Evolutionary conservation across 2,797 vertebrate species (phyloP), one percentile per base, ranked within the genome.

Genomic region (Ctenochaetus hawaiiensis): DNA sequence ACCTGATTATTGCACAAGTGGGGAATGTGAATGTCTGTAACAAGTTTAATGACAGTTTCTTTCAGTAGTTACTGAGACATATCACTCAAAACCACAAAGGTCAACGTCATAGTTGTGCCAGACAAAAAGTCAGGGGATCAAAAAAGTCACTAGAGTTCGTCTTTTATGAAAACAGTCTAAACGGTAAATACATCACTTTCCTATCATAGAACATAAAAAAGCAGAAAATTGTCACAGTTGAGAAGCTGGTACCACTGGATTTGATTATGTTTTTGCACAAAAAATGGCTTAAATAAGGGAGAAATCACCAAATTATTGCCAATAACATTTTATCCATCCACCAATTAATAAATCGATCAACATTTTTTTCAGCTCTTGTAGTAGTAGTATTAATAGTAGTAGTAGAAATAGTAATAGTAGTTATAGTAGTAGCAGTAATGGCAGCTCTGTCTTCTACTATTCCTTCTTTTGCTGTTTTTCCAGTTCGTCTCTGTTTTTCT

Each of bases 381-480:
- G 5, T 26, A 53, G 13, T 53, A 47, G 2, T 14, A 51, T 12
- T 6, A 8, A 9, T 18, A 49, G 5, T 7, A 49, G 51, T 22
- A 48, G 47, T 17, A 14, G 45, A 12, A 48, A 17, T 16, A 48
- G 45, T 16, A 48, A 9, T 16, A 5, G 44, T 5, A 49, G 18
- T 8, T 9, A 13, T 18, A 20, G 48, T 44, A 4, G 26, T 30
- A 4, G 26, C 5, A 39, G 8, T 63, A 26, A 8, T 5, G 11
- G 47, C 7, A 14, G 59, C 34, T 34, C 20, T 73, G 57, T 34
- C n/a, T 73, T n/a, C 51, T n/a, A 52, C 26, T 30, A 30, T 5
- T 30, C 26, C 26, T 30, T 30, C 2, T 30, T 30, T 30, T 30
- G 26, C 26, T 30, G 39, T 39, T 10, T 72, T 81, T 77, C 52